These are phyloP conservation scores for Salarias fasciatus DNA, from an alignment of 2,797 vertebrate species.

Conservation along the genomic window DNA sequence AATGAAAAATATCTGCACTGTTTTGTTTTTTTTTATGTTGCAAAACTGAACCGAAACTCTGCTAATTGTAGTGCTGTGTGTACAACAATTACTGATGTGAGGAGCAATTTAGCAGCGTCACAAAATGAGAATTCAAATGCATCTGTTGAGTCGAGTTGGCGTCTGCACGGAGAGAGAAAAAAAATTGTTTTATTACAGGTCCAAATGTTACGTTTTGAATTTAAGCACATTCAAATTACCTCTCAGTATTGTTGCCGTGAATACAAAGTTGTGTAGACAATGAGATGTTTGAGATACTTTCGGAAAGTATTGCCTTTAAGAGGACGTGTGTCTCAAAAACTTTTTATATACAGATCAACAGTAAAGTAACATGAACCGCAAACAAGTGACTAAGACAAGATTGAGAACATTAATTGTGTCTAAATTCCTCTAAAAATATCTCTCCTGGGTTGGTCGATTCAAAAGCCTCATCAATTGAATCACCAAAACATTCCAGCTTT, in stretches of 20 bases:
- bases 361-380: too few relatives aligned
- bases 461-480: constrained; percentile 13
- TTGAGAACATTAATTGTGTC: constrained; percentile 17
- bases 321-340: too few relatives aligned
- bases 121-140: background rate
- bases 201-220: background rate
- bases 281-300: background rate
- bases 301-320: background rate
- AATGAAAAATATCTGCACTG: background rate
- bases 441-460: constrained; percentile 2
- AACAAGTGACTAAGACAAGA: background rate
- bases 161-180: background rate
- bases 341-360: too few relatives aligned
- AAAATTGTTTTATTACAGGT: background rate
- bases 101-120: background rate
- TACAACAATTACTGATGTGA: background rate
- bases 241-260: background rate
- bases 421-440: constrained; percentile 15
- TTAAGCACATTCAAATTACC: too few relatives aligned
- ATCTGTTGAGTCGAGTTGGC: background rate
- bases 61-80: background rate
- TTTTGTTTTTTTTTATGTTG: too few relatives aligned
- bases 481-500: constrained; percentile 17
- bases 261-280: background rate
- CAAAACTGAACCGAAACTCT: too few relatives aligned